Evolutionary conservation across 2,888 invertebrate species (phyloP).

Genomic region (Chloromyia formosa): DNA sequence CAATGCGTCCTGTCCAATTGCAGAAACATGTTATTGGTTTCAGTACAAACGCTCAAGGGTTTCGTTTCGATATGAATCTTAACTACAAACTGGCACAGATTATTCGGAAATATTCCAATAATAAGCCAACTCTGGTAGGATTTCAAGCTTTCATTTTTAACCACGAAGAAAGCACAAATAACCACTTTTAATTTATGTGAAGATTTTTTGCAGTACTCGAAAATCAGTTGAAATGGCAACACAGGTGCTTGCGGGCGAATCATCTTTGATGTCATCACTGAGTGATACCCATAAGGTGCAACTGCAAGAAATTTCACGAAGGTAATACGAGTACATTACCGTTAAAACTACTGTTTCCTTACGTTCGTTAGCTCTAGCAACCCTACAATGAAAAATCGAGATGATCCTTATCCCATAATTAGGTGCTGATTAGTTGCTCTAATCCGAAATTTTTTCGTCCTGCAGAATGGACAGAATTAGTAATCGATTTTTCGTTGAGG

Average conservation of each 20-base stretch:
- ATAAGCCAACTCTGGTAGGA: constrained; percentile 76
- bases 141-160: too few species aligned
- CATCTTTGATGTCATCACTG: constrained; percentile 37
- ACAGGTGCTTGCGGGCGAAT: constrained; percentile 64
- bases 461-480: too few species aligned
- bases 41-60: constrained; percentile 68
- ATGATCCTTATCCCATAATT: too few species aligned
- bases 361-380: too few species aligned
- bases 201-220: constrained; percentile 82
- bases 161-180: neutral
- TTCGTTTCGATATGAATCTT: constrained; percentile 80
- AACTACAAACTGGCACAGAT: constrained; percentile 77
- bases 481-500: too few species aligned
- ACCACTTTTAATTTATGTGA: constrained; percentile 51
- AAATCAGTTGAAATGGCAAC: constrained; percentile 78
- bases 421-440: too few species aligned
- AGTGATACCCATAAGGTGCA: constrained; percentile 61
- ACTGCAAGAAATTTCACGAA: constrained; percentile 64
- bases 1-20: constrained; percentile 77
- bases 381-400: too few species aligned
- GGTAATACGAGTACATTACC: too few species aligned
- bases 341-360: too few species aligned
- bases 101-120: constrained; percentile 74
- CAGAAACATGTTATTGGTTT: constrained; percentile 78
- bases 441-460: too few species aligned